Conservation (phyloP, 2,888 invertebrate species). For the Drymonia ruficornis region DNA sequence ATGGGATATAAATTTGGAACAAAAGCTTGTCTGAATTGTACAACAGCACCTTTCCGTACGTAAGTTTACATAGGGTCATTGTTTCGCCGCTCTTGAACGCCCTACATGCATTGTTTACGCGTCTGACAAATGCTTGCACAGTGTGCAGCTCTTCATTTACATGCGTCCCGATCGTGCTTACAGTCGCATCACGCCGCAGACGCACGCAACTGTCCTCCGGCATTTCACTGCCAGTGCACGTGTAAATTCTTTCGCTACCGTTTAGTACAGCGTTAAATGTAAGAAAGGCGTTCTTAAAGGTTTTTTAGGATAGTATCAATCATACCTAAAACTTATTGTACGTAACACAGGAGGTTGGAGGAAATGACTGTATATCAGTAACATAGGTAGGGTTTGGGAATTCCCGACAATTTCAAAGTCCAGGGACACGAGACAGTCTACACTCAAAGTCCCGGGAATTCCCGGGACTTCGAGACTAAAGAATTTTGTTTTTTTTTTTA, state of each 20-base stretch:
- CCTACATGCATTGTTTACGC: constrained; percentile 48
- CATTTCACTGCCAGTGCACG: constrained; percentile 73
- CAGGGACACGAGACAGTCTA: too few species aligned
- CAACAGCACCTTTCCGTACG: constrained; percentile 29
- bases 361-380: too few species aligned
- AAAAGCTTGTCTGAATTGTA: constrained; percentile 16
- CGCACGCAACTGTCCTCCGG: constrained; percentile 55
- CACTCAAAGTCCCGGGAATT: too few species aligned
- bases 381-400: too few species aligned
- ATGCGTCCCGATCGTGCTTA: constrained; percentile 55
- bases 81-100: constrained; percentile 42
- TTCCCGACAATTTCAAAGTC: too few species aligned
- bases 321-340: too few species aligned
- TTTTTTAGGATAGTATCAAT: too few species aligned
- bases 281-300: not conserved
- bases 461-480: too few species aligned
- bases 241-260: constrained; percentile 60
- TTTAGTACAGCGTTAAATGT: constrained; percentile 18
- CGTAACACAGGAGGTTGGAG: not conserved
- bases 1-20: constrained; percentile 17
- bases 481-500: too few species aligned
- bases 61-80: constrained; percentile 43
- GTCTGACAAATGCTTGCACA: constrained; percentile 47
- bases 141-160: constrained; percentile 63
- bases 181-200: constrained; percentile 55